Conservation (phyloP, 2,797 vertebrate genomes). For the Gymnocypris eckloni region DNA sequence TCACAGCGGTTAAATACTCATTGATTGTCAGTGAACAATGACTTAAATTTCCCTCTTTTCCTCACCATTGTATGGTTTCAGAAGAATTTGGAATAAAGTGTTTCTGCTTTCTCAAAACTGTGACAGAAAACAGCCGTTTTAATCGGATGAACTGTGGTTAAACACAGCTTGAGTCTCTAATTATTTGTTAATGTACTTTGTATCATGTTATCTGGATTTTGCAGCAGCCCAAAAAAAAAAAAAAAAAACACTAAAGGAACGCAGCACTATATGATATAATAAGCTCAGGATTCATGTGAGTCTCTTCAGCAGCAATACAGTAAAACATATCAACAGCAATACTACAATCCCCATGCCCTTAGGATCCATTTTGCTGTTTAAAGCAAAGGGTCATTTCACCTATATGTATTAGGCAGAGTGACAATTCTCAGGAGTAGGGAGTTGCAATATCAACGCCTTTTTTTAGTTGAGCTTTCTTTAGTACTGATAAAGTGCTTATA, state of each 20-base stretch:
- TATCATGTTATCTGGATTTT: conserved; percentile 56
- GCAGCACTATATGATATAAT: conserved; percentile 8
- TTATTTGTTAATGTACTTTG: conserved; percentile 58
- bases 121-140: conserved; percentile 39
- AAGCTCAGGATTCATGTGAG: conserved; percentile 3
- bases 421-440: conserved; percentile 5
- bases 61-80: not conserved
- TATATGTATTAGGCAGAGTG: conserved; percentile 11
- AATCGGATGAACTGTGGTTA: conserved; percentile 43
- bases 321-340: conserved; percentile 7
- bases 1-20: not conserved
- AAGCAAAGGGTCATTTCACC: not conserved
- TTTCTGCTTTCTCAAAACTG: conserved; percentile 20
- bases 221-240: conserved; percentile 3
- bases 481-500: not conserved
- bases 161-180: conserved; percentile 36
- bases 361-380: conserved; percentile 4
- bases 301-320: not conserved
- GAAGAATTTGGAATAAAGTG: not conserved
- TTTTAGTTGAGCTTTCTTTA: conserved; percentile 7
- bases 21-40: conserved; percentile 5
- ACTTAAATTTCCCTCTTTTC: conserved; percentile 1
- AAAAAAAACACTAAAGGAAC: conserved; percentile 27
- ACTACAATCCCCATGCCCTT: not conserved
- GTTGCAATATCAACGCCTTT: not conserved